Evolutionary conservation across 2,797 vertebrate genomes (phyloP).

Genomic region (Brotogeris chrysoptera): DNA sequence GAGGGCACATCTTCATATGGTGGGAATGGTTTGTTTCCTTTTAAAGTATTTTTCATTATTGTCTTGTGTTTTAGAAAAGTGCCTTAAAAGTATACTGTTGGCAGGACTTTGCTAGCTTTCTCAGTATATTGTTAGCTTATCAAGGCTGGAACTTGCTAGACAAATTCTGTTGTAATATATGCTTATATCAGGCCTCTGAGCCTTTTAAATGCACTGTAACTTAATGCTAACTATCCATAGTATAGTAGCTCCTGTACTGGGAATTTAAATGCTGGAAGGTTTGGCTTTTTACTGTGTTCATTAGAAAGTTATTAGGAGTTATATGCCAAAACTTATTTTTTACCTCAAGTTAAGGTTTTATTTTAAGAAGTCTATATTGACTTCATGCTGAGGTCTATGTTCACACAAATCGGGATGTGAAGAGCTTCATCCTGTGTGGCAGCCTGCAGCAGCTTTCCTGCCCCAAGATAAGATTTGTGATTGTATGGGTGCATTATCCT

Average conservation of each 20-base stretch:
- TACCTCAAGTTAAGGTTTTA: not conserved
- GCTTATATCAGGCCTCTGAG: not conserved
- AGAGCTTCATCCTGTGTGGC: not conserved
- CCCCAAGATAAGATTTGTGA: not conserved
- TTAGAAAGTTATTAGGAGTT: not conserved
- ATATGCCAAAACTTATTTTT: not conserved
- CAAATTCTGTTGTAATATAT: not conserved
- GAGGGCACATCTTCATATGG: not conserved
- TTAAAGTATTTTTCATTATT: not conserved
- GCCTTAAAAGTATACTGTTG: not conserved
- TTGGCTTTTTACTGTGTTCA: not conserved
- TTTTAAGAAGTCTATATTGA: not conserved
- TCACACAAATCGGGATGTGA: rapidly evolving
- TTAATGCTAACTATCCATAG: not conserved
- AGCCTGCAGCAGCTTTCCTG: not conserved
- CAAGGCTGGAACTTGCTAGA: not conserved
- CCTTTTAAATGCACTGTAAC: not conserved
- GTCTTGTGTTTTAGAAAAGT: not conserved
- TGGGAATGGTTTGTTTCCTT: not conserved
- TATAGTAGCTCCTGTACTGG: not conserved
- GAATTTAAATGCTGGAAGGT: not conserved
- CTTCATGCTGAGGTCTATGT: not conserved
- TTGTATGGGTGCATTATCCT: not conserved
- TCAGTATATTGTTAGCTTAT: not conserved
- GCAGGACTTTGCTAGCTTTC: not conserved